Conservation (phyloP, 2,113 vertebrate genomes). For the Tamias sibiricus region DNA sequence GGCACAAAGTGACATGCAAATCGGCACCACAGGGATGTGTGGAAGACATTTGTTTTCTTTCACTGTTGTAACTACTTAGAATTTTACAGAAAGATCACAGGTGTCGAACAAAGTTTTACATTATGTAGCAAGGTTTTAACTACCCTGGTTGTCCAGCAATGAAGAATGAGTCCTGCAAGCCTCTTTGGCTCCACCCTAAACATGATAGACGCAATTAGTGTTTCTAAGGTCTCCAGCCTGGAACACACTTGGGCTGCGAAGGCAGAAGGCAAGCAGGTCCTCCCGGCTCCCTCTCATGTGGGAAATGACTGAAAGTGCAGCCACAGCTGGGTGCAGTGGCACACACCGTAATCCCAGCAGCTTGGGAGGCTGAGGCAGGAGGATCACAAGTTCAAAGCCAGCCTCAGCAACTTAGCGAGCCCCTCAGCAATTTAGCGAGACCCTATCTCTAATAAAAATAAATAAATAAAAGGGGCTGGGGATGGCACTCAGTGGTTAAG, state of each 20-base stretch:
- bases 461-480: too few species aligned
- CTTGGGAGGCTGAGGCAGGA: too few species aligned
- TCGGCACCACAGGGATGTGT: not conserved
- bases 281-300: not conserved
- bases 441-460: too few species aligned
- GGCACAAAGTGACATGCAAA: not conserved
- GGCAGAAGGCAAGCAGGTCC: not conserved
- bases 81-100: conserved; percentile 15
- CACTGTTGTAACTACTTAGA: not conserved
- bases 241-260: not conserved
- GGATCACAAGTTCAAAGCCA: too few species aligned
- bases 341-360: too few species aligned
- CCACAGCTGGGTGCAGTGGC: not conserved
- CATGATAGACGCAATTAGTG: not conserved
- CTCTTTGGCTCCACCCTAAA: not conserved
- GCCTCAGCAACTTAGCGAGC: too few species aligned
- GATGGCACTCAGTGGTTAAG: too few species aligned
- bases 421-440: too few species aligned
- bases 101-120: not conserved
- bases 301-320: not conserved
- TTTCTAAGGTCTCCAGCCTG: not conserved
- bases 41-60: not conserved
- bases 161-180: not conserved
- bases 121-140: not conserved
- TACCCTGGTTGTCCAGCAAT: not conserved